These are phyloP conservation scores for Orius insidiosus DNA, from an alignment of 1,140 invertebrate genomes.

Conservation along the genomic window DNA sequence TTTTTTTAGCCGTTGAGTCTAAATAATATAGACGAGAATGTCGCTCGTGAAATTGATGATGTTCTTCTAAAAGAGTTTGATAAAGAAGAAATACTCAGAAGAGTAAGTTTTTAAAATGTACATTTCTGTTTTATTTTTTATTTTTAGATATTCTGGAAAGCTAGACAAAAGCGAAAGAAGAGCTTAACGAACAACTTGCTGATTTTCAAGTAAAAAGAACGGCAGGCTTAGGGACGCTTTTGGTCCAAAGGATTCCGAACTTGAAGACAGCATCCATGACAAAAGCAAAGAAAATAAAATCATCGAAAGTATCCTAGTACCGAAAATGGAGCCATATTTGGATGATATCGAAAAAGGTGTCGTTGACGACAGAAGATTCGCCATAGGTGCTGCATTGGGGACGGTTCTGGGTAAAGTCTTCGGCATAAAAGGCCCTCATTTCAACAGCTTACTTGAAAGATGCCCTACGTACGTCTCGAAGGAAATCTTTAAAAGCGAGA, in stretches of 20 bases:
- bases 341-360: conserved; percentile 54
- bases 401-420: conserved; percentile 61
- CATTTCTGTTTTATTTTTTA: conserved; percentile 9
- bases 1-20: conserved; percentile 58
- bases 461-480: conserved; percentile 66
- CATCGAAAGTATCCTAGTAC: conserved; percentile 51
- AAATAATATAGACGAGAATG: conserved; percentile 66
- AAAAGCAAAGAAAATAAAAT: conserved; percentile 60
- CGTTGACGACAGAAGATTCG: conserved; percentile 45
- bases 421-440: conserved; percentile 37
- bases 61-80: conserved; percentile 62
- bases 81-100: conserved; percentile 74
- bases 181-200: conserved; percentile 66
- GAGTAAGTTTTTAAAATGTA: conserved; percentile 30
- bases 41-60: conserved; percentile 75
- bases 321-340: conserved; percentile 48
- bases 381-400: conserved; percentile 56
- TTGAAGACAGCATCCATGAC: conserved; percentile 65
- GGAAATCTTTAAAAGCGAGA: conserved; percentile 58
- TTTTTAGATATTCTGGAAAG: conserved; percentile 61
- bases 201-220: conserved; percentile 82
- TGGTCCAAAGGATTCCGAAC: conserved; percentile 64
- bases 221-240: conserved; percentile 74
- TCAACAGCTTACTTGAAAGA: conserved; percentile 36
- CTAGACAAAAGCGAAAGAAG: conserved; percentile 65